Conservation (phyloP, 1,140 invertebrate genomes). For the Triops cancriformis region DNA sequence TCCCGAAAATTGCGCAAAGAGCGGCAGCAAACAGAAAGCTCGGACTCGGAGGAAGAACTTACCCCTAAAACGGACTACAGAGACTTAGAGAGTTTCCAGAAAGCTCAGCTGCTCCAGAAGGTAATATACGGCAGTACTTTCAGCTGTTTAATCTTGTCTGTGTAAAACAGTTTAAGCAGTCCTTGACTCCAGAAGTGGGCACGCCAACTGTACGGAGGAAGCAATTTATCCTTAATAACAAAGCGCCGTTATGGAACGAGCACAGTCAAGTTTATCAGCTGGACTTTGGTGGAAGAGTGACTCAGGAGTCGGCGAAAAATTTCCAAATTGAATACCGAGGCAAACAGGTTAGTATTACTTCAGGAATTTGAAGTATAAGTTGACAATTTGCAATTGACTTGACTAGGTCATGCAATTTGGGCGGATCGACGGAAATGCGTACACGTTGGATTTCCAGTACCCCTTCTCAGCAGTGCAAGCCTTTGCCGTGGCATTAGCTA, state of each 20-base stretch:
- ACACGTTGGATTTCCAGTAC: constrained; percentile 97
- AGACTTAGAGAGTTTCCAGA: constrained; percentile 89
- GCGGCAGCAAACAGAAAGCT: constrained; percentile 63
- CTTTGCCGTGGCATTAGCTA: constrained; percentile 94
- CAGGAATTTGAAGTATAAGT: no score
- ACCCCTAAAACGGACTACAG: constrained; percentile 60
- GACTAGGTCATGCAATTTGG: constrained; percentile 98
- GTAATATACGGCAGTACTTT: constrained; percentile 42
- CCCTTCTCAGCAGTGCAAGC: constrained; percentile 97
- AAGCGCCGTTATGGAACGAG: constrained; percentile 99
- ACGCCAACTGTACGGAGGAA: constrained; percentile 43
- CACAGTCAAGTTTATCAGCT: constrained; percentile 97
- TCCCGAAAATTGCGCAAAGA: constrained; percentile 61
- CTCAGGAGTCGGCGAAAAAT: constrained; percentile 98
- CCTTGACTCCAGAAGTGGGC: constrained; percentile 27
- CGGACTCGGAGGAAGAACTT: constrained; percentile 69
- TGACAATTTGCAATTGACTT: background rate
- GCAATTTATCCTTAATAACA: constrained; percentile 95
- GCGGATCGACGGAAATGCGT: constrained; percentile 94
- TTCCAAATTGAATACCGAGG: constrained; percentile 97
- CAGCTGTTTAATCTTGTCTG: background rate
- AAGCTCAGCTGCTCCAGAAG: constrained; percentile 86
- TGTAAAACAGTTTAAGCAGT: constrained; percentile 30
- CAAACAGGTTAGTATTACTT: constrained; percentile 66
- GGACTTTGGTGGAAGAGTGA: constrained; percentile 98